A percentile compares a stretch with the other conserved stretches of the same genome.
Evolutionary conservation across 2,888 invertebrate genomes (phyloP).

Genomic region (Antheraea yamamai): DNA sequence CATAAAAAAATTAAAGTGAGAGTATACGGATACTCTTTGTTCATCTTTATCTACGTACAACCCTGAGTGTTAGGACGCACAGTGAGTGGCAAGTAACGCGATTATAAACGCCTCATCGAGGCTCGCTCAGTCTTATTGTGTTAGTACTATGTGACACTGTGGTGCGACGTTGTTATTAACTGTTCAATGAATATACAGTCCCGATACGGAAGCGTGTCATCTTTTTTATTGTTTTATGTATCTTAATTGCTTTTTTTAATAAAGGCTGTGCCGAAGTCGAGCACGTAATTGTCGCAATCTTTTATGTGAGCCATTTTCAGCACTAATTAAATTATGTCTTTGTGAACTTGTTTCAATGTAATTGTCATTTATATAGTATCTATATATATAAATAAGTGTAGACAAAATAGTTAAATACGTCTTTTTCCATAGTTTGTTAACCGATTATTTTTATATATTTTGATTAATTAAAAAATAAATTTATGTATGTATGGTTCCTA

Average conservation of each 20-base stretch:
- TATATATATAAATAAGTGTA: no score
- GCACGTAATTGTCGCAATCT: neutral
- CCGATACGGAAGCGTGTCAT: conserved; percentile 5
- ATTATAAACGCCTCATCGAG: conserved; percentile 61
- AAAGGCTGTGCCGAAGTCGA: neutral
- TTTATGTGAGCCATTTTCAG: neutral
- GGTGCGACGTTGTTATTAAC: conserved; percentile 11
- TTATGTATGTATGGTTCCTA: no score
- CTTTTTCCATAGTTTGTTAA: no score
- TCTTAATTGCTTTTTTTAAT: neutral
- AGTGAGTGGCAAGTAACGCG: conserved; percentile 49
- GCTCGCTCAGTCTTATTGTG: conserved; percentile 28
- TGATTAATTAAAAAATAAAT: no score
- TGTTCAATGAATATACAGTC: conserved; percentile 23
- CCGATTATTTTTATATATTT: no score
- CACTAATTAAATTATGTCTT: neutral
- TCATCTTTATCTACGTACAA: neutral
- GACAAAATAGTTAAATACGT: no score
- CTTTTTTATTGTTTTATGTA: neutral
- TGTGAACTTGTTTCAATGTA: neutral
- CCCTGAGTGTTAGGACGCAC: conserved; percentile 28
- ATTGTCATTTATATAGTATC: neutral
- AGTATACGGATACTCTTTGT: neutral
- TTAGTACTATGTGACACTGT: conserved; percentile 21
- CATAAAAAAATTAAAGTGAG: neutral